Percentiles rank a stretch among this genome's conserved stretches.
Conservation (phyloP, 2,797 vertebrate species). For the Australoheros facetus region DNA sequence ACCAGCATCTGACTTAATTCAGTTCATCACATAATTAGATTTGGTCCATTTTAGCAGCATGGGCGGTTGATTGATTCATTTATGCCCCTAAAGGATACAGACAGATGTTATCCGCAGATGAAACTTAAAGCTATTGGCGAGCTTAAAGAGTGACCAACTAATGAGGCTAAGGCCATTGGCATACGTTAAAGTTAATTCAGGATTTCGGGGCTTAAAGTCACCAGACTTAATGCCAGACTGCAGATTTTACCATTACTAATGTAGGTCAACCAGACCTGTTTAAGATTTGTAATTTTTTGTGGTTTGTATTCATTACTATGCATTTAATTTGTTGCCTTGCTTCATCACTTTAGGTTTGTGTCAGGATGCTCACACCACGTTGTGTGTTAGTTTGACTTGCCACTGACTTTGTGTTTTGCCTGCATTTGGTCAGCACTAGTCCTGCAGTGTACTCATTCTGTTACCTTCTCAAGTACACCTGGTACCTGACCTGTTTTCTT, state of each 20-base stretch:
- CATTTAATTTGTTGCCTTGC: background rate
- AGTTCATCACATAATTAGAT: background rate
- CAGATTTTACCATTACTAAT: slow-evolving; percentile 42
- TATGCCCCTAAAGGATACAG: slow-evolving; percentile 15
- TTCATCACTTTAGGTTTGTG: background rate
- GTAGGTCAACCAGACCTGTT: slow-evolving; percentile 41
- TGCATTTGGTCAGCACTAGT: background rate
- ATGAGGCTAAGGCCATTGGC: slow-evolving; percentile 50
- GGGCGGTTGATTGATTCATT: slow-evolving; percentile 17
- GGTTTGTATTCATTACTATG: background rate
- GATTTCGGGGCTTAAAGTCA: slow-evolving; percentile 49
- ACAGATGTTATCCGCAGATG: slow-evolving; percentile 54
- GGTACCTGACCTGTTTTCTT: slow-evolving; percentile 45
- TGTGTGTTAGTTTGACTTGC: background rate
- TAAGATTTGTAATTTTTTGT: background rate
- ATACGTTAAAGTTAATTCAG: slow-evolving; percentile 43
- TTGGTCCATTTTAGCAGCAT: slow-evolving; percentile 11
- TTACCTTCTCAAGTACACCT: slow-evolving; percentile 24
- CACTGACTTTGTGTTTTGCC: slow-evolving; percentile 7
- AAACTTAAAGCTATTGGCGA: slow-evolving; percentile 51
- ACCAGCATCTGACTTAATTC: background rate
- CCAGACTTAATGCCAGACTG: slow-evolving; percentile 27
- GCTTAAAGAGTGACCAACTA: slow-evolving; percentile 41
- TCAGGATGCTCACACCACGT: background rate
- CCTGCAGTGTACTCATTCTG: slow-evolving; percentile 9